Percentiles rank a stretch among this genome's conserved stretches.
phyloP scores from a whole-genome alignment of 2,888 invertebrate genomes.

The Pecten maximus region DNA sequence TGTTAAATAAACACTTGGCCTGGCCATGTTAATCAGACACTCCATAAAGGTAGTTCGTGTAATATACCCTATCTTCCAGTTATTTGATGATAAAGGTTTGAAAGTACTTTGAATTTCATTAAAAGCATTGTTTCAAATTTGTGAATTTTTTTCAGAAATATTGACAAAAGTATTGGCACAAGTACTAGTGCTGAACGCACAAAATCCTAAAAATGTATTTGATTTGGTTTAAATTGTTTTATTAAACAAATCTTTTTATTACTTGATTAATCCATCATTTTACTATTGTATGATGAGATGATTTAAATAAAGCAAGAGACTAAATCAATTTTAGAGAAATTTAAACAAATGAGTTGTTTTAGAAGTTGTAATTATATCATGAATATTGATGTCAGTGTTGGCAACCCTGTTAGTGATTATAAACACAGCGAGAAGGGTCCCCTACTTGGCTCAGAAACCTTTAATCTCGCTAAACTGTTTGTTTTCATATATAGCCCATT shows the following conservation, averaged over 20 bases:
- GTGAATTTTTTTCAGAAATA: too few species aligned
- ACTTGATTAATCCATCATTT: too few species aligned
- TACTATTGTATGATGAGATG: too few species aligned
- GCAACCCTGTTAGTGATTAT: not conserved
- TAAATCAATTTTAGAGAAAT: too few species aligned
- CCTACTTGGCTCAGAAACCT: not conserved
- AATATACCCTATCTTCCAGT: not conserved
- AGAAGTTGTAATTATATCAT: not conserved
- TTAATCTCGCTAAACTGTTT: slow-evolving; percentile 8
- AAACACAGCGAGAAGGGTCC: not conserved
- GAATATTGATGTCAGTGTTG: not conserved
- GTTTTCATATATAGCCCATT: not conserved
- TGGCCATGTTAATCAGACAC: not conserved
- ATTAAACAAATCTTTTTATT: too few species aligned
- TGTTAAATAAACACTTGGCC: not conserved
- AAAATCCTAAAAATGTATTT: too few species aligned
- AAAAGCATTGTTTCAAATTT: not conserved
- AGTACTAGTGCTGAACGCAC: too few species aligned
- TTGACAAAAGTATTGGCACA: too few species aligned
- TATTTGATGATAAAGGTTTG: not conserved
- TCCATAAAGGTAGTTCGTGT: not conserved
- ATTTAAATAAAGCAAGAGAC: too few species aligned
- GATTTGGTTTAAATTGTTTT: too few species aligned
- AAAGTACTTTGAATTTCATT: not conserved
- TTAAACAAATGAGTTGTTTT: not conserved